Evolutionary conservation across 2,888 invertebrate species (phyloP), one percentile per base, ranked within the genome.

Genomic region (Phaonia tiefii): DNA sequence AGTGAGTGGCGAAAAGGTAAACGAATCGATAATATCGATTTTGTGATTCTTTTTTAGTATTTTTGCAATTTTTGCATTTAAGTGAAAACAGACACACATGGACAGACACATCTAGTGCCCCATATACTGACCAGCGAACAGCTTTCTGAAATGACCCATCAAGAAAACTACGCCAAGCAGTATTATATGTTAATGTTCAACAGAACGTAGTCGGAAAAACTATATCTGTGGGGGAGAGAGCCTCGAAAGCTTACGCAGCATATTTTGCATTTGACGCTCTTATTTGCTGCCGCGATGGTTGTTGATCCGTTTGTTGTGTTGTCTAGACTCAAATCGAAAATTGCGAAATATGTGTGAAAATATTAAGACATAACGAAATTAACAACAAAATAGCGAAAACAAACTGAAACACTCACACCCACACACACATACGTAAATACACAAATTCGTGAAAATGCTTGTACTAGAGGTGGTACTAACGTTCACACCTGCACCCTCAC

Each of bases 11-110:
- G 37, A 72, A 69, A n/a, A 70, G 63, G 67, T 81, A 75, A 82
- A 75, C 81, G 78, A 82, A 84, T 84, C 84, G 65, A 84, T 84
- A 84, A 75, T 84, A 84, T 84, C 74, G 84, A 84, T 84, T 83
- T 31, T 82, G 26, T 44, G 25, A 75, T 78, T 67, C 49, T 65
- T 25, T 44, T 39, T 63, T 20, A 39, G 63, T 63, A 63, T 63
- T 71, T 73, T 82, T 81, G 72, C 56, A 63, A 60, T 15, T 76
- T 51, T 76, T 65, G 70, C 74, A 54, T 56, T 74, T 54, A 58
- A 66, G 54, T 37, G 63, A 58, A 54, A 56, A 60, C 20, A 56
- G 46, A 31, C 20, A 66, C 44, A 46, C 20, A 39, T 11, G 17
- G 42, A 37, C n/a, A 13, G 11, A 37, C 20, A n/a, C n/a, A n/a